Percentiles rank a stretch among this genome's conserved stretches.
Evolutionary conservation across 2,113 vertebrate species (phyloP).

Genomic region (Semicossyphus pulcher): DNA sequence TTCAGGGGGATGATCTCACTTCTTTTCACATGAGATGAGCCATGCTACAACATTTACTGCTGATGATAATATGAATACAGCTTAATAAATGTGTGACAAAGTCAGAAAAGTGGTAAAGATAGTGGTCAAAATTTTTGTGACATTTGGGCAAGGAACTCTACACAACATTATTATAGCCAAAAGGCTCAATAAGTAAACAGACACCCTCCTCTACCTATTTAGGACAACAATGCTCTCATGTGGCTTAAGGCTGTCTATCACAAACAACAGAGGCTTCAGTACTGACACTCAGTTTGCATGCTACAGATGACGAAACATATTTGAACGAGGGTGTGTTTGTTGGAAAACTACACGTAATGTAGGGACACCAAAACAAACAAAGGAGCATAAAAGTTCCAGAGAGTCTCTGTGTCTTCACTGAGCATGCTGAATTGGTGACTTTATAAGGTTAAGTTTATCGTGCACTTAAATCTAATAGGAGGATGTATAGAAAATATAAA

Average conservation of each 20-base stretch:
- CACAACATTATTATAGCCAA: neutral
- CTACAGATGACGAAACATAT: neutral
- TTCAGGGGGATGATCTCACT: too few relatives aligned
- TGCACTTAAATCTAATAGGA: too few relatives aligned
- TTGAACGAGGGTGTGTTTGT: neutral
- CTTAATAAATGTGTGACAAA: too few relatives aligned
- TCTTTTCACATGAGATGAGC: too few relatives aligned
- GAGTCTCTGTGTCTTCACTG: neutral
- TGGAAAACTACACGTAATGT: too few relatives aligned
- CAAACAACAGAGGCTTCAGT: constrained; percentile 14
- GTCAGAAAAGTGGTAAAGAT: too few relatives aligned
- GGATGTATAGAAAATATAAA: neutral
- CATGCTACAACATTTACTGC: too few relatives aligned
- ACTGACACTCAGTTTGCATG: neutral
- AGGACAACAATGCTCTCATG: constrained; percentile 45
- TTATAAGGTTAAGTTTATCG: neutral
- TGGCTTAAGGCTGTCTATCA: constrained; percentile 5
- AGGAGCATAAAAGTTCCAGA: neutral
- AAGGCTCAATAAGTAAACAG: neutral
- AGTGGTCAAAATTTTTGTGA: too few relatives aligned
- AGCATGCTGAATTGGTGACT: neutral
- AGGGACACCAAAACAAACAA: neutral
- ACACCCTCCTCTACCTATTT: too few relatives aligned
- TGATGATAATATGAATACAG: too few relatives aligned
- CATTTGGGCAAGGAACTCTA: neutral